Conservation (phyloP, 1,140 invertebrate genomes). For the Drosophila pruinosa region DNA sequence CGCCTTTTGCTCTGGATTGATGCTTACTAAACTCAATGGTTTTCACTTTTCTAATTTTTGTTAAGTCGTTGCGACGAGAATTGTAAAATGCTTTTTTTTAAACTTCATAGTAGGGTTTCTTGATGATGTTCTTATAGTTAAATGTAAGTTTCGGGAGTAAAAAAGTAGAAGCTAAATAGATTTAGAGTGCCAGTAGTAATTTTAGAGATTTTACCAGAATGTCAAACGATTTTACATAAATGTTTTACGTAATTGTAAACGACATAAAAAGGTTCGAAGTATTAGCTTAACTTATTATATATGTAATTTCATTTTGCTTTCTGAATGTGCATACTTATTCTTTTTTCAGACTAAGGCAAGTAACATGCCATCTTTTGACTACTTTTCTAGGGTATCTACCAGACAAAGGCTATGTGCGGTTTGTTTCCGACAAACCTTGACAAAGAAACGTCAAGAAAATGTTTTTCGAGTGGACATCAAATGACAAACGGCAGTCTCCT, state of each 20-base stretch:
- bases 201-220: too few species aligned
- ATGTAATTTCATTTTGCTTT: too few species aligned
- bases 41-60: slow-evolving; percentile 39
- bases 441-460: slow-evolving; percentile 53
- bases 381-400: background rate
- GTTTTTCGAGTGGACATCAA: slow-evolving; percentile 74
- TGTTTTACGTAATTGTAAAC: too few species aligned
- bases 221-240: too few species aligned
- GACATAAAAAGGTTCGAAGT: too few species aligned
- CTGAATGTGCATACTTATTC: too few species aligned
- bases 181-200: too few species aligned
- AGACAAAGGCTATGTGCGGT: background rate
- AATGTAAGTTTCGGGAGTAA: too few species aligned
- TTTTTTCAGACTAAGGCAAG: too few species aligned
- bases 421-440: slow-evolving; percentile 31
- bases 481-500: slow-evolving; percentile 55
- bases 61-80: slow-evolving; percentile 53
- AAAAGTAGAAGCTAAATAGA: too few species aligned
- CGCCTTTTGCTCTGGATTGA: slow-evolving; percentile 43
- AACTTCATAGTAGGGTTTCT: background rate
- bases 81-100: slow-evolving; percentile 5
- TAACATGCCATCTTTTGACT: background rate
- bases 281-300: too few species aligned
- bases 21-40: slow-evolving; percentile 42
- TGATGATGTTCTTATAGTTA: too few species aligned